A percentile compares a stretch with the other conserved stretches of the same genome.
Conservation (phyloP, 1,140 invertebrate species). For the Drosophila busckii region DNA sequence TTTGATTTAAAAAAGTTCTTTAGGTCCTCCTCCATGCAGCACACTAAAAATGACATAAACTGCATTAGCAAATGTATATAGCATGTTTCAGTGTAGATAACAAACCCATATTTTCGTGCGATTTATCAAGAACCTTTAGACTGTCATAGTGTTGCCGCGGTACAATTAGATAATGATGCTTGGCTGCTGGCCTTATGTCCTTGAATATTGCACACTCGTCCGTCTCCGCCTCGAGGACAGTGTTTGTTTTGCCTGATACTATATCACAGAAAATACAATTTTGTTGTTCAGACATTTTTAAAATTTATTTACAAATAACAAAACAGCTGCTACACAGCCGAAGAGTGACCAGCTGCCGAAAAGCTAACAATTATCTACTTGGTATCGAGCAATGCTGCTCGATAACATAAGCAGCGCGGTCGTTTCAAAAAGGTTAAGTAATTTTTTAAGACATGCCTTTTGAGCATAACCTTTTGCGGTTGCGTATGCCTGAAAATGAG, state of each 20-base stretch:
- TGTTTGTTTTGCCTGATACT: slow-evolving; percentile 81
- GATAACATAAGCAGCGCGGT: too few relatives aligned
- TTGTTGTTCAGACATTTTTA: background rate
- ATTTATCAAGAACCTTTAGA: slow-evolving; percentile 83
- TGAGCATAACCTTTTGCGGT: too few relatives aligned
- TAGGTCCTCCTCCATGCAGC: slow-evolving; percentile 31
- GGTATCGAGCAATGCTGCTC: too few relatives aligned
- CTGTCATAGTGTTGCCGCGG: slow-evolving; percentile 88
- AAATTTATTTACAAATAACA: background rate
- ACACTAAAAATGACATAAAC: slow-evolving; percentile 11
- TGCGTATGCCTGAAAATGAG: too few relatives aligned
- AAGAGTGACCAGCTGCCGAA: too few relatives aligned
- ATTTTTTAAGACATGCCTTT: too few relatives aligned
- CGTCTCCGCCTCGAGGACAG: slow-evolving; percentile 84
- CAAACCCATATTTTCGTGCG: slow-evolving; percentile 84
- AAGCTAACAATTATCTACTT: too few relatives aligned
- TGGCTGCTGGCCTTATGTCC: slow-evolving; percentile 90
- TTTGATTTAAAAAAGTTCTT: slow-evolving; percentile 52
- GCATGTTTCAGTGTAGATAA: background rate
- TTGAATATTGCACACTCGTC: slow-evolving; percentile 88
- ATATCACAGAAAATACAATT: slow-evolving; percentile 88
- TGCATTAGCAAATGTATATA: too few relatives aligned
- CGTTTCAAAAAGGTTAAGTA: too few relatives aligned
- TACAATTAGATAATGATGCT: slow-evolving; percentile 89
- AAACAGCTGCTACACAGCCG: slow-evolving; percentile 1